phyloP scores from a whole-genome alignment of 2,113 vertebrate genomes.

The Gymnocephalus cernua region DNA sequence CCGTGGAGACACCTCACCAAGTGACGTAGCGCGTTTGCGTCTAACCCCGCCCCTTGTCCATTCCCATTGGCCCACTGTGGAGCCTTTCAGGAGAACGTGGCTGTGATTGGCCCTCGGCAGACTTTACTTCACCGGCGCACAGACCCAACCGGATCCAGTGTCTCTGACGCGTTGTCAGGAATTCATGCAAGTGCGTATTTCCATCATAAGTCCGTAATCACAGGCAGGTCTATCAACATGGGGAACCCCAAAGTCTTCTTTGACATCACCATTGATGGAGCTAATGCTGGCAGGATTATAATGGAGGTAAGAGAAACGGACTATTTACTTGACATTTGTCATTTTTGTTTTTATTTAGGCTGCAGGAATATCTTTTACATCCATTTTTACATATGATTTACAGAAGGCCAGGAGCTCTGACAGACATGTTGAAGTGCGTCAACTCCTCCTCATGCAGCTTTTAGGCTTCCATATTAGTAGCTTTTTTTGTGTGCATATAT shows the following conservation, averaged over 20 bases:
- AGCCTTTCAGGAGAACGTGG: fast-evolving
- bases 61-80: conserved; percentile 30
- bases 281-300: conserved; percentile 76
- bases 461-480: neutral
- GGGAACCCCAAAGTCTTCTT: conserved; percentile 84
- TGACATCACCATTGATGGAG: conserved; percentile 77
- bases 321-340: neutral
- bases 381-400: neutral
- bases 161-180: neutral
- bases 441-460: neutral
- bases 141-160: neutral
- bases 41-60: neutral
- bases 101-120: conserved; percentile 51
- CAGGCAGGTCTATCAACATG: conserved; percentile 64
- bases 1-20: neutral
- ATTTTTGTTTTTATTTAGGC: neutral
- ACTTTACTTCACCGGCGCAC: neutral
- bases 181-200: neutral
- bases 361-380: fast-evolving
- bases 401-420: neutral
- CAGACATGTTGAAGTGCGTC: neutral
- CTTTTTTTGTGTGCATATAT: neutral
- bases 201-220: neutral
- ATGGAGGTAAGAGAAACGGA: conserved; percentile 83
- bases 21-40: fast-evolving